Base-by-base conservation (phyloP, 2,797 vertebrate genomes). In the Telmatherina bonti region DNA sequence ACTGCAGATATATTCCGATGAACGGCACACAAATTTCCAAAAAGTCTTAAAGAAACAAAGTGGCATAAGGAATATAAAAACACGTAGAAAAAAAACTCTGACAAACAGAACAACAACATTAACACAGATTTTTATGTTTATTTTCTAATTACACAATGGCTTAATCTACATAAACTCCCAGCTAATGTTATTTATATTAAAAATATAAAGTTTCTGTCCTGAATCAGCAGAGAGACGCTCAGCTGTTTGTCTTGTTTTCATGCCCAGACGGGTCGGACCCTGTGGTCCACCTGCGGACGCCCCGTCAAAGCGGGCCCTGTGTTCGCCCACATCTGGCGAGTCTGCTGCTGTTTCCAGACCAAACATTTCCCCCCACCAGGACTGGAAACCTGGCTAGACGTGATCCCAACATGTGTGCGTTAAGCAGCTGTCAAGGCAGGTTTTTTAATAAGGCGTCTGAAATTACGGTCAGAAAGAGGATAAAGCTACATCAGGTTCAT, bases 61-160 rank as follows among this genome's bases (percentile, higher is more conserved):
- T 59, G 61, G 79, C 83, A 84, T 57, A 72, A 84, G 11, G 43
- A 84, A 72, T 91, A 93, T 82, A 92, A 91, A 92, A 90, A 91
- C 75, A 83, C 38, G 68, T 84, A 87, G 73, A 82, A 84, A 79
- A 72, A 80, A 63, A 13, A n/a, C 67, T 72, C 78, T 53, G 79
- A 67, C 76, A 86, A 89, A 43, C 71, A 45, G 64, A 90, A 31
- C 15, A n/a, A 81, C 53, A 86, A 81, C 30, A 70, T 8, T 62
- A 84, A 13, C 81, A 58, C 67, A 35, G 63, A 18, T 61, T 56
- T 62, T 63, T 52, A 62, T 84, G 45, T 45, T n/a, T 64, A 70
- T 81, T 84, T 86, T 76, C 56, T 15, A 74, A 72, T 71, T 78
- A 53, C 79, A 66, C 78, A 62, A 43, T 69, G 45, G 73, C 51